These are phyloP conservation scores for Ophioninae sp. DNA, from an alignment of 2,888 invertebrate species.

Conservation along the genomic window DNA sequence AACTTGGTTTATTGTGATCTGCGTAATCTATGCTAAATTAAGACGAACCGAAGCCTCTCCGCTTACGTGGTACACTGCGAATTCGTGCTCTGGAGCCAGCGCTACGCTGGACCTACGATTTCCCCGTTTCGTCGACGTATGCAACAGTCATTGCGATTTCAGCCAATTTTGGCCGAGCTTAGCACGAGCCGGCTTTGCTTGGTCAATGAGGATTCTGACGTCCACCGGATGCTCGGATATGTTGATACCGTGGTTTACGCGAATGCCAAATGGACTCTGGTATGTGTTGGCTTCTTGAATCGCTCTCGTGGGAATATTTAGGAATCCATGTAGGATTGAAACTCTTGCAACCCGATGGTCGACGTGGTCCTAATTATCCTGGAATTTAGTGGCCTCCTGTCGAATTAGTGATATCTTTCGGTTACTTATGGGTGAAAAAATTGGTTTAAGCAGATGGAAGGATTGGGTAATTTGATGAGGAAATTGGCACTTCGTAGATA, in stretches of 20 bases:
- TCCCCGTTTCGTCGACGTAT: constrained; percentile 14
- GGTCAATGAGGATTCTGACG: constrained; percentile 38
- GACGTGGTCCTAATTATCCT: too few species aligned
- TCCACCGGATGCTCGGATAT: constrained; percentile 26
- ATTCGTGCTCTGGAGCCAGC: constrained; percentile 22
- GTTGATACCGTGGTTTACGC: constrained; percentile 50
- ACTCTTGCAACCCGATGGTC: too few species aligned
- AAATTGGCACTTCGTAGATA: too few species aligned
- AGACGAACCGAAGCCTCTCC: constrained; percentile 72
- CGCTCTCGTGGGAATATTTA: too few species aligned
- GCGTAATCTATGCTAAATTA: constrained; percentile 79
- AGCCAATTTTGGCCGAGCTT: constrained; percentile 54
- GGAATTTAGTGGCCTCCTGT: too few species aligned
- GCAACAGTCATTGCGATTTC: constrained; percentile 22
- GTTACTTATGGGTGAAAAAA: too few species aligned
- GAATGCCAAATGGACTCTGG: not conserved
- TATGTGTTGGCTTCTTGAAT: too few species aligned
- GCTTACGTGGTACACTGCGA: constrained; percentile 18
- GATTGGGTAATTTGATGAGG: too few species aligned
- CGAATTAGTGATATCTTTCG: too few species aligned
- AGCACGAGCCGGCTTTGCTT: constrained; percentile 33
- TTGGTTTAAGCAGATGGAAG: too few species aligned
- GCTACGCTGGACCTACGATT: constrained; percentile 28
- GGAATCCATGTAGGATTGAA: too few species aligned
- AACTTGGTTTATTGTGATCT: constrained; percentile 81